A percentile compares a stretch with the other conserved stretches of the same genome.
Conservation (phyloP, 2,888 invertebrate genomes). For the Panopea generosa region DNA sequence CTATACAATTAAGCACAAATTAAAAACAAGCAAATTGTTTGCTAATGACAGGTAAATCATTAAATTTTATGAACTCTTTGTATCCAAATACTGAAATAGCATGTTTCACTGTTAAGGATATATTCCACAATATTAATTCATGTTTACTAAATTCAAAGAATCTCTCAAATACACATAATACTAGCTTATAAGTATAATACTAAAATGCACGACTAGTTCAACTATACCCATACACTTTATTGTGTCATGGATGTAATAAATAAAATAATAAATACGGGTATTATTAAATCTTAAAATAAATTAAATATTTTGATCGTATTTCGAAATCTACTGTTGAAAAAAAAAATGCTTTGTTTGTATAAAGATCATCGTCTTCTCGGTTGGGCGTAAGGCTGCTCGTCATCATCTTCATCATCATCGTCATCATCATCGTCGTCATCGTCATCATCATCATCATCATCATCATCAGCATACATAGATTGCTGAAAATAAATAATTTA, state of each 20-base stretch:
- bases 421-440: slow-evolving; percentile 61
- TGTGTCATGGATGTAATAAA: slow-evolving; percentile 1
- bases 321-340: background rate
- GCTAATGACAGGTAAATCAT: no score
- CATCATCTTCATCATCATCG: slow-evolving; percentile 52
- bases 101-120: no score
- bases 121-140: no score
- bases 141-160: no score
- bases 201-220: background rate
- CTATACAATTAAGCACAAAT: no score
- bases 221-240: no score
- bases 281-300: background rate
- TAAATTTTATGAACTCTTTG: no score
- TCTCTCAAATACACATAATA: no score
- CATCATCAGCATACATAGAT: slow-evolving; percentile 61
- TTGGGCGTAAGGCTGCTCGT: slow-evolving; percentile 32
- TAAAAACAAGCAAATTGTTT: no score
- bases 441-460: slow-evolving; percentile 59
- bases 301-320: background rate
- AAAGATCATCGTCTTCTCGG: slow-evolving; percentile 31
- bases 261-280: background rate
- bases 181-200: background rate
- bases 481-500: slow-evolving; percentile 22
- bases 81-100: no score
- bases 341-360: no score